phyloP scores from a whole-genome alignment of 2,113 vertebrate species.

The Apaloderma vittatum region DNA sequence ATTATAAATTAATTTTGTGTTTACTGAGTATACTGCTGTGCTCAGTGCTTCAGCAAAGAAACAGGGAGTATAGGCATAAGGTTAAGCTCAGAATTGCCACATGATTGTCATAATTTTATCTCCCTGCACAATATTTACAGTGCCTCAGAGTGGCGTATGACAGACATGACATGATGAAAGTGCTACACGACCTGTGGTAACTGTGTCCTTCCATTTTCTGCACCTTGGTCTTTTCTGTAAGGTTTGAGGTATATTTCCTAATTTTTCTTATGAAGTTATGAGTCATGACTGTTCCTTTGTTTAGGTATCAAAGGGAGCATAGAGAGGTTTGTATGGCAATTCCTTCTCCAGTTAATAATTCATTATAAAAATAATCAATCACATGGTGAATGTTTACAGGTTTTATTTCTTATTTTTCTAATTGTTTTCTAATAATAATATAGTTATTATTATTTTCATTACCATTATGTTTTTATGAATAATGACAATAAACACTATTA shows the following conservation, averaged over 20 bases:
- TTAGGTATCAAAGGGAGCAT: not conserved
- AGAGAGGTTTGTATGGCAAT: rapidly evolving
- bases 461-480: not conserved
- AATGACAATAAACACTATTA: not conserved
- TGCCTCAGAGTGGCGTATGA: not conserved
- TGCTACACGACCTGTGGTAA: not conserved
- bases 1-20: slow-evolving; percentile 60
- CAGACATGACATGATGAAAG: not conserved
- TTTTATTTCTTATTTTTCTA: not conserved
- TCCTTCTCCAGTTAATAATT: not conserved
- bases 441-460: not conserved
- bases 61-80: not conserved
- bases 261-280: not conserved
- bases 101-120: not conserved
- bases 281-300: not conserved
- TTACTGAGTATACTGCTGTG: slow-evolving; percentile 32
- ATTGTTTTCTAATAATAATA: not conserved
- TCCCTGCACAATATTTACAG: not conserved
- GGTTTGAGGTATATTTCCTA: not conserved
- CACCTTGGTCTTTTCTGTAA: not conserved
- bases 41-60: not conserved
- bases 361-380: not conserved
- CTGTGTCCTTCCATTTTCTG: not conserved
- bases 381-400: rapidly evolving
- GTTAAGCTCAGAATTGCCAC: not conserved